Conservation (phyloP, 2,888 invertebrate species). For the Agrochola lota region DNA sequence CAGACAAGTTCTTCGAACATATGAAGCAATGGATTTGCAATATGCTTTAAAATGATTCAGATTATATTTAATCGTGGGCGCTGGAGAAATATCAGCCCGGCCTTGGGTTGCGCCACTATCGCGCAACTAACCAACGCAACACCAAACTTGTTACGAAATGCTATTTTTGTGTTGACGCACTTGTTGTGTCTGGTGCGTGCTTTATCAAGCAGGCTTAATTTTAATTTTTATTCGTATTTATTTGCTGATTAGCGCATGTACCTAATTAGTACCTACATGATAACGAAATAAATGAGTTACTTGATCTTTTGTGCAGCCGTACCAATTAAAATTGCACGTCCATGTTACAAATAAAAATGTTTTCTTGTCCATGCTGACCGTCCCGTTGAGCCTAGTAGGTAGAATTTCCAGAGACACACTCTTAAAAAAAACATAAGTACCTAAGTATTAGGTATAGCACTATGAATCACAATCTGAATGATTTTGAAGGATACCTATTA, state of each 20-base stretch:
- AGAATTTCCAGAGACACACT: no score
- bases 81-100: neutral
- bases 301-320: slow-evolving; percentile 5
- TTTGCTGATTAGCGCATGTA: slow-evolving; percentile 25
- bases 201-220: slow-evolving; percentile 25
- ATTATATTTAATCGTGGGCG: no score
- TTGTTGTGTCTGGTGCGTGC: slow-evolving; percentile 14
- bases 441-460: no score
- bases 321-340: no score
- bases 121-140: slow-evolving; percentile 55
- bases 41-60: no score
- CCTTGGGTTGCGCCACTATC: slow-evolving; percentile 24
- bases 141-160: slow-evolving; percentile 13
- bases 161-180: neutral
- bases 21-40: neutral
- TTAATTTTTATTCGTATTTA: slow-evolving; percentile 3
- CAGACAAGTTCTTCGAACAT: neutral
- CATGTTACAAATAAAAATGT: slow-evolving; percentile 1
- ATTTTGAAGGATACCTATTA: no score
- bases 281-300: slow-evolving; percentile 40
- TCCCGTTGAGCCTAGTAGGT: no score
- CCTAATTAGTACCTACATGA: slow-evolving; percentile 18
- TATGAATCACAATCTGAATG: no score
- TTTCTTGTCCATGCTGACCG: neutral
- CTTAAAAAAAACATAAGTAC: no score